These are phyloP conservation scores for Mongoloraphidia duomilia DNA, from an alignment of 2,888 invertebrate genomes.

Conservation along the genomic window DNA sequence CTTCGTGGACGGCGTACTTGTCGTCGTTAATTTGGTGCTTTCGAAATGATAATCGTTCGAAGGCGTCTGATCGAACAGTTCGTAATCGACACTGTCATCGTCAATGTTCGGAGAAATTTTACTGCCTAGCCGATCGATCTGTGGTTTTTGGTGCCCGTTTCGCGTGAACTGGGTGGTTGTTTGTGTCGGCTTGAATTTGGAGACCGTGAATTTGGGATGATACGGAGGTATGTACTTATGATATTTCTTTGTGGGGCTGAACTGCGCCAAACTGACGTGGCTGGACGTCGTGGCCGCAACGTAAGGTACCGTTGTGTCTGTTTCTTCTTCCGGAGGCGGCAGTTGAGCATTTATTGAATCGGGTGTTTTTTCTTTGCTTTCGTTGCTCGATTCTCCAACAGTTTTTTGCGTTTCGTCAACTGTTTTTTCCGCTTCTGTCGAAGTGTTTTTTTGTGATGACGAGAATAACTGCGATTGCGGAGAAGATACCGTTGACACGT, in stretches of 20 bases:
- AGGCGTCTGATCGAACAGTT: background rate
- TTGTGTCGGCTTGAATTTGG: slow-evolving; percentile 1
- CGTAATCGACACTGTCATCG: background rate
- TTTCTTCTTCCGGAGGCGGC: slow-evolving; percentile 22
- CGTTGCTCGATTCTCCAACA: background rate
- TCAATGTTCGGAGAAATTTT: background rate
- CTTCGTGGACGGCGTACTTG: background rate
- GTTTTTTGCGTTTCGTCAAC: background rate
- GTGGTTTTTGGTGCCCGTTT: slow-evolving; percentile 4
- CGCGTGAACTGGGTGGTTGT: slow-evolving; percentile 7
- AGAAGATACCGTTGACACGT: slow-evolving; percentile 5
- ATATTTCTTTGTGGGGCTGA: background rate
- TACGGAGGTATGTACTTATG: slow-evolving; percentile 1
- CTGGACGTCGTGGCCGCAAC: slow-evolving; percentile 14
- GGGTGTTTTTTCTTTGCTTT: slow-evolving; percentile 8
- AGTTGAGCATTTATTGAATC: slow-evolving; percentile 26
- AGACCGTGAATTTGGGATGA: no score
- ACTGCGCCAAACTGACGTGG: background rate
- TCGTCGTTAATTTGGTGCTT: no score
- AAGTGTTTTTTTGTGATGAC: background rate
- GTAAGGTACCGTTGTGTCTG: slow-evolving; percentile 19
- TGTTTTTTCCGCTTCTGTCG: background rate
- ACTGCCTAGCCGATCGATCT: background rate
- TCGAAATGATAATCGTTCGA: no score
- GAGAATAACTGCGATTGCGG: slow-evolving; percentile 2